Conservation (phyloP, 2,113 vertebrate genomes). For the Butastur rufipennis region DNA sequence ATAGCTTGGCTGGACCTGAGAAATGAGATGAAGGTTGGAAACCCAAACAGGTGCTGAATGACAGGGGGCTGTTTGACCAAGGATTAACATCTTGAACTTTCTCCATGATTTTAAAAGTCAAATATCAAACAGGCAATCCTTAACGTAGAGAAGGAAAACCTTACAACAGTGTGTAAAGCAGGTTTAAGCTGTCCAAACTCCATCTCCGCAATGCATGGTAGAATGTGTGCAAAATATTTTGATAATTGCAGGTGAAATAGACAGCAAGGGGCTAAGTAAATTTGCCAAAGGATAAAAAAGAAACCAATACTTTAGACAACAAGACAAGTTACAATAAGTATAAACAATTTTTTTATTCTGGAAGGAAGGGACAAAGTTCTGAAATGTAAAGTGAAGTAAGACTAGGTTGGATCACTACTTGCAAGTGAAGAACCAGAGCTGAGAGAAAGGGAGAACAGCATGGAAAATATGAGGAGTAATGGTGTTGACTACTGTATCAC, state of each 20-base stretch:
- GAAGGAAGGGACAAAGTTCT: not conserved
- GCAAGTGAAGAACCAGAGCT: not conserved
- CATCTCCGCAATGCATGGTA: rapidly evolving
- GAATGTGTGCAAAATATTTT: not conserved
- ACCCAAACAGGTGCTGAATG: not conserved
- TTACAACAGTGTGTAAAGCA: not conserved
- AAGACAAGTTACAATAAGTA: not conserved
- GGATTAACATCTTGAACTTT: not conserved
- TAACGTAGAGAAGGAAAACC: not conserved
- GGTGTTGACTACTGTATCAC: not conserved
- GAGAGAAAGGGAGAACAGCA: not conserved
- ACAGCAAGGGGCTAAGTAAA: not conserved
- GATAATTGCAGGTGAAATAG: not conserved
- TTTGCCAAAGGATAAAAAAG: not conserved
- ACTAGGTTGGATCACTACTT: not conserved
- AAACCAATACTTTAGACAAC: not conserved
- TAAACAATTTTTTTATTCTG: not conserved
- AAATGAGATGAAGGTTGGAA: not conserved
- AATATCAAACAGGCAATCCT: not conserved
- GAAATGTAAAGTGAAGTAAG: not conserved
- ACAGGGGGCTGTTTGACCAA: not conserved
- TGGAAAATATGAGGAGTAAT: not conserved
- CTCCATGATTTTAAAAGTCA: not conserved
- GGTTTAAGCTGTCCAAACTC: not conserved
- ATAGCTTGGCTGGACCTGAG: not conserved